Conservation (phyloP, 2,113 vertebrate genomes). For the Nothobranchius kuhntae region DNA sequence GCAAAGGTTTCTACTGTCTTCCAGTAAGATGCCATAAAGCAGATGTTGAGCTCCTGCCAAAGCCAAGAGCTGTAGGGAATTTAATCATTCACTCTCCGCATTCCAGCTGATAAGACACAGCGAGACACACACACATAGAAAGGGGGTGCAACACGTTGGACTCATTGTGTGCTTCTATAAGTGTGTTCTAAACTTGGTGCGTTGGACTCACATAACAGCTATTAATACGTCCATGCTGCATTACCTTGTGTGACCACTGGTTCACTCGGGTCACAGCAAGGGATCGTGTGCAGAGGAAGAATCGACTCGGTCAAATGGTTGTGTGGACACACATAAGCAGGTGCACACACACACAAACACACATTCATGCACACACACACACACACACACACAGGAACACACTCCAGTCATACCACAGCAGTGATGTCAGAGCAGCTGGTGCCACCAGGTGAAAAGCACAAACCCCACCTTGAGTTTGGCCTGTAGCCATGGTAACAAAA, state of each 20-base stretch:
- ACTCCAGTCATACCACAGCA: constrained; percentile 57
- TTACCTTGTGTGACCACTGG: constrained; percentile 46
- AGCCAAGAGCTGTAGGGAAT: constrained; percentile 4
- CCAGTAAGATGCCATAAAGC: constrained; percentile 4
- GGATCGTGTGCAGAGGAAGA: constrained; percentile 6
- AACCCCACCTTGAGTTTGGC: constrained; percentile 71
- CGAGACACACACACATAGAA: constrained; percentile 9
- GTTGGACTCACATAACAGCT: constrained; percentile 45
- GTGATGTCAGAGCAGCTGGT: constrained; percentile 68
- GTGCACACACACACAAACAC: not conserved
- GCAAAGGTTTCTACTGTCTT: not conserved
- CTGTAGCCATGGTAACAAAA: constrained; percentile 68
- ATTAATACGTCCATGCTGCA: constrained; percentile 54
- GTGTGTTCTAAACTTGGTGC: constrained; percentile 27
- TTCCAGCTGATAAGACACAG: too few relatives aligned
- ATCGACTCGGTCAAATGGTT: constrained; percentile 1
- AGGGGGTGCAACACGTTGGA: constrained; percentile 15
- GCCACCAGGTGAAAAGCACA: constrained; percentile 74
- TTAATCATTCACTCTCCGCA: constrained; percentile 22
- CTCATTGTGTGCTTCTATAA: constrained; percentile 26
- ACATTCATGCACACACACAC: constrained; percentile 10
- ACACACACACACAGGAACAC: not conserved
- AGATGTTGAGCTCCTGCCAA: constrained; percentile 16
- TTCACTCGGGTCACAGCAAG: constrained; percentile 29
- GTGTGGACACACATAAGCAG: constrained; percentile 24